Evolutionary conservation across 2,888 invertebrate species (phyloP).

Genomic region (Camptogramma bilineatum): DNA sequence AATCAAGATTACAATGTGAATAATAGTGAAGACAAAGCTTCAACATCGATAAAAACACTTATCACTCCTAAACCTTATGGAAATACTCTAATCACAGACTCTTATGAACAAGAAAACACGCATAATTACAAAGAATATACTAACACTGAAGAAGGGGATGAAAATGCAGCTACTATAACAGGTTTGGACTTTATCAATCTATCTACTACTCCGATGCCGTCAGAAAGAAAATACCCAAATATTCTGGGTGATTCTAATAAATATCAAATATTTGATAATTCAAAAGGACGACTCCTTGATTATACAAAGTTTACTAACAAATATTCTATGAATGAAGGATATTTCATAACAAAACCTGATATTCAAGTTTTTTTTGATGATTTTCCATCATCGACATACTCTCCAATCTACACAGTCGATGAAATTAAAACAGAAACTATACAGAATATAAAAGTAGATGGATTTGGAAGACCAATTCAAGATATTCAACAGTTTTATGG

Average conservation of each 20-base stretch:
- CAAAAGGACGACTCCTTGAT: background rate
- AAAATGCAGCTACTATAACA: background rate
- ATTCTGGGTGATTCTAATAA: background rate
- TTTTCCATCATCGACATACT: constrained; percentile 20
- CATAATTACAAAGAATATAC: background rate
- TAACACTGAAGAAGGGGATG: background rate
- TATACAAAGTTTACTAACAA: background rate
- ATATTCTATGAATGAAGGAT: constrained; percentile 11
- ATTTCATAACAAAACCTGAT: constrained; percentile 7
- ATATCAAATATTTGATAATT: background rate
- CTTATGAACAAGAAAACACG: background rate
- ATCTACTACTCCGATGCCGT: constrained; percentile 47
- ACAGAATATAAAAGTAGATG: constrained; percentile 32
- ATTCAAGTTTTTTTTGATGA: constrained; percentile 22
- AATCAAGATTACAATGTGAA: background rate
- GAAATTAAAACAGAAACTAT: constrained; percentile 23
- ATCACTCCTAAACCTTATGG: constrained; percentile 14
- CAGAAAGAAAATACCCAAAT: constrained; percentile 21
- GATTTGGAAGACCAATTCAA: constrained; percentile 23
- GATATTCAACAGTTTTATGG: background rate
- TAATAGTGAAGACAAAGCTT: background rate
- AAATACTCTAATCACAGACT: constrained; percentile 7
- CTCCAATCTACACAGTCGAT: constrained; percentile 3
- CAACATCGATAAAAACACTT: constrained; percentile 18
- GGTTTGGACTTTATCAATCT: background rate